These are phyloP conservation scores for Myiagra hebetior DNA, from an alignment of 2,113 vertebrate genomes.

Conservation along the genomic window DNA sequence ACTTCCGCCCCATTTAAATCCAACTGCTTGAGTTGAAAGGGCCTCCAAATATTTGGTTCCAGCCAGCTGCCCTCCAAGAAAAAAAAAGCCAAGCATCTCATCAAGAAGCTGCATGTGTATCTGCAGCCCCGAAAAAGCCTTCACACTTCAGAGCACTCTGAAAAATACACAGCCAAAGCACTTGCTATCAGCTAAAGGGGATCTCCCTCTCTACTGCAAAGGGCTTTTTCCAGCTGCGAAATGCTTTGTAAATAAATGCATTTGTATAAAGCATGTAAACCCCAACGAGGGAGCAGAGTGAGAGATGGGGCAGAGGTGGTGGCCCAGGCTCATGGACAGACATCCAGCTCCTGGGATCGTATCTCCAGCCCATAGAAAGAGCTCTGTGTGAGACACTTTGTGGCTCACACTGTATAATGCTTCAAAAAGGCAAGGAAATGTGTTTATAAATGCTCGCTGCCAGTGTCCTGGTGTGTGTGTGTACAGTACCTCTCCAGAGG, in stretches of 20 bases:
- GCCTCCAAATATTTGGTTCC: background rate
- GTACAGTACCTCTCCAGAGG: background rate
- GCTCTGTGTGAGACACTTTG: background rate
- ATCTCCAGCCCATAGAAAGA: background rate
- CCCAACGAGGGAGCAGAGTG: background rate
- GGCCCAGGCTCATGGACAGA: background rate
- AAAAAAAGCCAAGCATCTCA: background rate
- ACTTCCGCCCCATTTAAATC: background rate
- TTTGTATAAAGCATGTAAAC: background rate
- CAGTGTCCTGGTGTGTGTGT: background rate
- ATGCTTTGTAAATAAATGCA: conserved; percentile 2
- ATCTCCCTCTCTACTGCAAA: background rate
- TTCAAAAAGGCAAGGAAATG: background rate
- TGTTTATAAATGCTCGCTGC: background rate
- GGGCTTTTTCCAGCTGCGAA: background rate
- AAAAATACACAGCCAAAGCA: conserved; percentile 32
- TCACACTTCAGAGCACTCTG: conserved; percentile 36
- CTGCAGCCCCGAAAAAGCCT: background rate
- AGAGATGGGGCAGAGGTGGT: background rate
- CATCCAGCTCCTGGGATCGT: background rate
- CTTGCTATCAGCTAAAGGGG: background rate
- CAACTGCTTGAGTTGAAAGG: background rate
- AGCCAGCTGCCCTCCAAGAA: background rate
- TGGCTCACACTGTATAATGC: background rate
- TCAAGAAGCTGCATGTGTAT: background rate